Evolutionary conservation across 2,113 vertebrate species (phyloP).

Genomic region (Eclectus roratus): DNA sequence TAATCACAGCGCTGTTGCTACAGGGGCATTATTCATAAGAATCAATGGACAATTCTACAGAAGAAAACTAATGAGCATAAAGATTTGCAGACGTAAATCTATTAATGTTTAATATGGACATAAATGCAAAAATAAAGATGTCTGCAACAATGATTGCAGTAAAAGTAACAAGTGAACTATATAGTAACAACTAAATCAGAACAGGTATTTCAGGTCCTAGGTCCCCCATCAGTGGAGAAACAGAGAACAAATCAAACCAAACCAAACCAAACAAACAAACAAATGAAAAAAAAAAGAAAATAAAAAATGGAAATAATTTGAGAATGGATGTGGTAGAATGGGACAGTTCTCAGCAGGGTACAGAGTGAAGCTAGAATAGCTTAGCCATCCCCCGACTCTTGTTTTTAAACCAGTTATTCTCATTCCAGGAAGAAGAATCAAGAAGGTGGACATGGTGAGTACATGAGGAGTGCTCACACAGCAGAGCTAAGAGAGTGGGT

Average conservation of each 20-base stretch:
- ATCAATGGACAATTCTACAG: neutral
- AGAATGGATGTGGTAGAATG: neutral
- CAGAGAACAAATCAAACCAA: neutral
- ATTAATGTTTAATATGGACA: slow-evolving; percentile 21
- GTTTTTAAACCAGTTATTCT: neutral
- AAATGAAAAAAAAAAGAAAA: fast-evolving
- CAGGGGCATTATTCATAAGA: neutral
- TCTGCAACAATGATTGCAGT: neutral
- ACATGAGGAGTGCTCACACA: neutral
- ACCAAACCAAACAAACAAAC: neutral
- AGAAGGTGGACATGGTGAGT: neutral
- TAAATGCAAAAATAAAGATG: neutral
- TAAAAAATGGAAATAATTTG: neutral
- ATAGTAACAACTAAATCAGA: neutral
- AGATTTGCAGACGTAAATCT: slow-evolving; percentile 5
- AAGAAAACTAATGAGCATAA: neutral
- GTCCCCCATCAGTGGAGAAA: neutral
- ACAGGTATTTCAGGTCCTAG: neutral
- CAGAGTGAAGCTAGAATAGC: neutral
- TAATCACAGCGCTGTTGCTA: neutral
- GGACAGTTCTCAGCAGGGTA: neutral
- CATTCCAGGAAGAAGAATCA: neutral
- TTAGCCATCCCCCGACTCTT: neutral
- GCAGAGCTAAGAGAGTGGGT: neutral
- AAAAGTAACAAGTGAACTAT: neutral